phyloP scores from a whole-genome alignment of 2,797 vertebrate genomes.

The Mareca strepera region DNA sequence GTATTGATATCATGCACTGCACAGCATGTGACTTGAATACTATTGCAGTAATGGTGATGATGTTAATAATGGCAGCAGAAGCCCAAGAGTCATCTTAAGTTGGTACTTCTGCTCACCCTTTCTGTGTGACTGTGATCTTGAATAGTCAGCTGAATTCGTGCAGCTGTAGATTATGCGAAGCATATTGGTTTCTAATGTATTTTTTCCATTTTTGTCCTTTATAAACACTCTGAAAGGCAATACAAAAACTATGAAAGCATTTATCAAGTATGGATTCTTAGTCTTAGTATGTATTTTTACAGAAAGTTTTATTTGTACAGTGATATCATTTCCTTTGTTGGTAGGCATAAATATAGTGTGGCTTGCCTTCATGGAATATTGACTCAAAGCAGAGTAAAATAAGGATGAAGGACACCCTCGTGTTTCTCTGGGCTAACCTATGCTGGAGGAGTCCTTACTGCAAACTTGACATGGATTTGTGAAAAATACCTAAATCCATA shows the following conservation, averaged over 20 bases:
- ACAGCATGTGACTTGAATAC: not conserved
- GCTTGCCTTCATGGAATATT: not conserved
- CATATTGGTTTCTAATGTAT: not conserved
- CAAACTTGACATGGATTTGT: not conserved
- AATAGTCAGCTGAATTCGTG: not conserved
- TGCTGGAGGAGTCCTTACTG: not conserved
- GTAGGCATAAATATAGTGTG: not conserved
- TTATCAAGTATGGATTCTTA: not conserved
- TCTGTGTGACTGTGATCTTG: not conserved
- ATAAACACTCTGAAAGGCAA: not conserved
- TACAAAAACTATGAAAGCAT: not conserved
- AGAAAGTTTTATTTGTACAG: not conserved
- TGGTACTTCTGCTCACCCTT: conserved; percentile 8
- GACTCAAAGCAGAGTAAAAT: not conserved
- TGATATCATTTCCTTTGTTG: not conserved
- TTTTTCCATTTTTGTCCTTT: not conserved
- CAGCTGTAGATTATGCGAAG: not conserved
- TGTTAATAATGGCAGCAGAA: not conserved
- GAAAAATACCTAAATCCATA: not conserved
- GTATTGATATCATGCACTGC: not conserved
- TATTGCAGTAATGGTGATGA: not conserved
- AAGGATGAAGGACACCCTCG: not conserved
- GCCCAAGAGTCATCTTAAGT: not conserved
- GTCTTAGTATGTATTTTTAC: not conserved
- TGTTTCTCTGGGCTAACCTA: not conserved